Conservation (phyloP, 2,113 vertebrate species). For the Sardina pilchardus region DNA sequence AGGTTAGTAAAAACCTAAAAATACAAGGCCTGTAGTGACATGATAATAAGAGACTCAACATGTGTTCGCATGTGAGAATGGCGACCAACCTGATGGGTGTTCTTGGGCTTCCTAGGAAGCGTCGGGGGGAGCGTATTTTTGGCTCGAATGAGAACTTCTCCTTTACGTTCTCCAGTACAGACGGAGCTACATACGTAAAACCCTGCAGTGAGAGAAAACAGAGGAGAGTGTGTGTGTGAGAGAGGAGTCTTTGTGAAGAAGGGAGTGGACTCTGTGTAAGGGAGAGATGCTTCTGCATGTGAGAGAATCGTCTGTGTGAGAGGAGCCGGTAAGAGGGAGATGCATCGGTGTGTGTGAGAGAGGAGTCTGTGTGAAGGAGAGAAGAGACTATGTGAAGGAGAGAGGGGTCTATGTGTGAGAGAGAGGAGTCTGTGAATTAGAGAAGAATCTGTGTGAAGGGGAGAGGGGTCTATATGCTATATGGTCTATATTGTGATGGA, state of each 20-base stretch:
- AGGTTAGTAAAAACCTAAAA: no score
- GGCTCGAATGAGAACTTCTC: slow-evolving; percentile 98
- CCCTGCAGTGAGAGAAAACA: slow-evolving; percentile 71
- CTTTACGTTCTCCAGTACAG: slow-evolving; percentile 97
- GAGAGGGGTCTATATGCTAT: no score
- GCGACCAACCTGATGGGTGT: slow-evolving; percentile 87
- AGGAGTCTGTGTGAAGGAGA: no score
- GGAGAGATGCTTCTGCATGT: slow-evolving; percentile 2
- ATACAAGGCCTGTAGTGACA: no score
- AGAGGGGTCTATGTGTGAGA: no score
- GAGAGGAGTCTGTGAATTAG: no score
- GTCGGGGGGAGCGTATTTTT: slow-evolving; percentile 95
- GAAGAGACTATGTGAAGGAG: no score
- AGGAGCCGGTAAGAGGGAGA: no score
- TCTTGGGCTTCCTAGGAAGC: slow-evolving; percentile 94
- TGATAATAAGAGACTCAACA: background rate
- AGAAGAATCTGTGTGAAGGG: no score
- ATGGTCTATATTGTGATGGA: no score
- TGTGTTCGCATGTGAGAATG: slow-evolving; percentile 43
- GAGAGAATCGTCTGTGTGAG: no score
- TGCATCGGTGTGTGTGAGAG: no score
- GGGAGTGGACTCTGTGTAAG: slow-evolving; percentile 50
- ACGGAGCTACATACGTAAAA: slow-evolving; percentile 98
- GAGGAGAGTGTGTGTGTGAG: background rate
- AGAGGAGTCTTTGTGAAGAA: background rate